Percentiles rank a stretch among this genome's conserved stretches.
These are phyloP conservation scores for Morelia viridis DNA, from an alignment of 2,797 vertebrate genomes.

Conservation along the genomic window DNA sequence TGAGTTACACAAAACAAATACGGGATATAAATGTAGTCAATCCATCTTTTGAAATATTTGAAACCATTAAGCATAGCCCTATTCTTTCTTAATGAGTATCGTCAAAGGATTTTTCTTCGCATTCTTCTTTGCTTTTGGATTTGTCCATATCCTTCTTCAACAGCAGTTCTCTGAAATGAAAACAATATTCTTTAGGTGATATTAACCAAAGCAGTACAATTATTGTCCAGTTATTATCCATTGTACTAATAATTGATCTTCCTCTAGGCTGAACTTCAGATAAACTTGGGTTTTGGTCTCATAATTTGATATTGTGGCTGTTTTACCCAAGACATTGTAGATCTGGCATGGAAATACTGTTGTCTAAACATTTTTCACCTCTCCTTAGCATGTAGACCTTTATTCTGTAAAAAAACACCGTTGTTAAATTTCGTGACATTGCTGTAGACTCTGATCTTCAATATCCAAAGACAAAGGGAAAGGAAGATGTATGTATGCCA, in stretches of 20 bases:
- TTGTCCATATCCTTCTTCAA: not conserved
- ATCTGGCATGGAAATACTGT: not conserved
- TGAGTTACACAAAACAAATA: not conserved
- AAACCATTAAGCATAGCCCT: not conserved
- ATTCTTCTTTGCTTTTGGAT: not conserved
- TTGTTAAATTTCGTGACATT: not conserved
- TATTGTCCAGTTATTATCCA: not conserved
- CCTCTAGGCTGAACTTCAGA: not conserved
- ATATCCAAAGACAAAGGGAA: not conserved
- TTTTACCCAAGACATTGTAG: not conserved
- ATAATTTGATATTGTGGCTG: not conserved
- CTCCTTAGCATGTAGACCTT: not conserved
- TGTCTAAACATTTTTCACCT: not conserved
- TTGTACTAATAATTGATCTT: not conserved
- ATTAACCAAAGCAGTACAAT: not conserved
- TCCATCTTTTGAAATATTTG: not conserved
- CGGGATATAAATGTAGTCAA: not conserved
- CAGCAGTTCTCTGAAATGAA: not conserved
- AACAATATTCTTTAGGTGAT: not conserved
- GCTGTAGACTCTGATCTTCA: not conserved
- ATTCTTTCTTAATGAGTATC: not conserved
- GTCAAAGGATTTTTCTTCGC: not conserved
- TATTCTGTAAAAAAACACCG: not conserved
- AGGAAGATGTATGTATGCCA: not conserved
- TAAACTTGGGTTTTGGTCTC: not conserved